Percentiles rank a stretch among this genome's conserved stretches.
Evolutionary conservation across 2,888 invertebrate genomes (phyloP).

Genomic region (Galerucella calmariensis): DNA sequence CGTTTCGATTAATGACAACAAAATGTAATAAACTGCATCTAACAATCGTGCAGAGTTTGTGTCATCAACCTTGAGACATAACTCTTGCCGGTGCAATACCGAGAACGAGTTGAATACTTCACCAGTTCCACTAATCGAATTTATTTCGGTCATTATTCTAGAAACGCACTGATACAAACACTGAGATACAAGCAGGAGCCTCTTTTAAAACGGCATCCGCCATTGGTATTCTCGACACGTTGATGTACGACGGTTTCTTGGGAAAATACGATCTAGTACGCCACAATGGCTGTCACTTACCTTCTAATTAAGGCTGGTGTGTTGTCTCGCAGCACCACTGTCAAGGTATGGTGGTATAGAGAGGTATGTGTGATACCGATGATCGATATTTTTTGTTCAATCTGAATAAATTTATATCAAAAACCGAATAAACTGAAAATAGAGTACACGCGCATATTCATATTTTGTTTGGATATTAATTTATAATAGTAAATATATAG

Average conservation of each 20-base stretch:
- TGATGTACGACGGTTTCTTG: constrained; percentile 40
- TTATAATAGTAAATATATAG: too few relatives aligned
- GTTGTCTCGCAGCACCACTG: constrained; percentile 38
- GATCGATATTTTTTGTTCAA: neutral
- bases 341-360: constrained; percentile 2
- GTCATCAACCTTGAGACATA: constrained; percentile 7
- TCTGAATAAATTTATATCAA: too few relatives aligned
- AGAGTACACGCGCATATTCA: too few relatives aligned
- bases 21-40: neutral
- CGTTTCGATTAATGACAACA: neutral
- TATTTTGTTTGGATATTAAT: too few relatives aligned
- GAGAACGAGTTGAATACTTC: constrained; percentile 30
- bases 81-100: constrained; percentile 23
- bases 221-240: constrained; percentile 29
- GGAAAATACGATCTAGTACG: constrained; percentile 40
- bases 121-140: constrained; percentile 20
- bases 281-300: constrained; percentile 46
- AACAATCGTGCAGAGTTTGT: neutral
- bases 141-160: constrained; percentile 41
- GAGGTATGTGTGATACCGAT: constrained; percentile 1
- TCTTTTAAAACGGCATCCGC: constrained; percentile 20
- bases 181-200: constrained; percentile 33
- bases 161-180: constrained; percentile 37
- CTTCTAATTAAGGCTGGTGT: constrained; percentile 44
- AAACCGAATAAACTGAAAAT: too few relatives aligned